Base-by-base conservation (phyloP, 2,888 invertebrate species). In the Neoitamus cyanurus region DNA sequence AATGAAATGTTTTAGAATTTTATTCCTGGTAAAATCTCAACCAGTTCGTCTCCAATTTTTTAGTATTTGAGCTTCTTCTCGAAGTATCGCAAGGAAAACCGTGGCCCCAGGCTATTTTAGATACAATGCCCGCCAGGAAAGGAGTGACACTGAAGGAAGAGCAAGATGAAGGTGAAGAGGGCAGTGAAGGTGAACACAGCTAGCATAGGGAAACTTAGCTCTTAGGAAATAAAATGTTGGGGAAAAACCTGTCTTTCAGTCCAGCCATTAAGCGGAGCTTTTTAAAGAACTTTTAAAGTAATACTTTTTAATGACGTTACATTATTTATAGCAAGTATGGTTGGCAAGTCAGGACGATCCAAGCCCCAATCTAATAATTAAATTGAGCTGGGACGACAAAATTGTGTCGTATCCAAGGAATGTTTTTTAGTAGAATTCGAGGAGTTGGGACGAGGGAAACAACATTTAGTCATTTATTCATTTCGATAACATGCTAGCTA, bases 61-160 rank as follows among this genome's bases (percentile, higher is more conserved):
- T 91, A 96, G 97, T 97, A 70, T 97, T 97, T 90, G 96, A 97
- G 92, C 96, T 97, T 88, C 90, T 97, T 75, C 91, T 96, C 34
- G 92, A 93, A 88, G 93, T 97, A 5, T 94, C 94, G n/a, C 95
- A 95, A 91, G 96, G 96, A 2, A 92, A 93, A 88, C 92, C 93
- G 0, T 98, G 97, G 95, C 94, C 95, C 88, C 94, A 97, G 82
- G 94, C 96, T 0, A 93, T 97, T 86, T 92, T 97, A 87, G 92
- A 94, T 89, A 95, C 95, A 2, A 92, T 98, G 87, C 97, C 98
- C 1, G 92, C 94, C 88, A 92, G 97, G 73, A 97, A 96, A 91
- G 95, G 95, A 34, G 95, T 95, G 36, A 93, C 89, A 84, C 88
- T 89, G 0, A 93, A 90, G 85, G 90, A 89, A 93, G 6, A 6